Evolutionary conservation across 1,140 invertebrate genomes (phyloP), one percentile per base, ranked within the genome.

Genomic region (Sminthurinus signatus): DNA sequence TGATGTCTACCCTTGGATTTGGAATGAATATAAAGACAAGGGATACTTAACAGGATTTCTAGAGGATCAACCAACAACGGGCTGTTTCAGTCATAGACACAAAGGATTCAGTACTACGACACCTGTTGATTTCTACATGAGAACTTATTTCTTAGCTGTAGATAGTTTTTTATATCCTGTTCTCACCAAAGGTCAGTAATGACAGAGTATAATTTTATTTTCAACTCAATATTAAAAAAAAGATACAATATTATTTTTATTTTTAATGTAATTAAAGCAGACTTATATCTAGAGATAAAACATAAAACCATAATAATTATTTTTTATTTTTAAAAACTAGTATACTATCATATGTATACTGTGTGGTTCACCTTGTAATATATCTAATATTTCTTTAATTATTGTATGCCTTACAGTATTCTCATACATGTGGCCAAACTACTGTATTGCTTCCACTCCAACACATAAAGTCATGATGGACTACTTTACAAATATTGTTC

Each of bases 61-160:
- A 70, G 93, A 98, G 77, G 93, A 98, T 75, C 82, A 86, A 66
- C 85, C 89, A 0, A 78, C 82, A 72, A 83, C 89, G 12, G 92
- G 93, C 0, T 85, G 90, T 76, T 97, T 96, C 73, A 92, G 89
- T 28, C 93, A 93, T 76, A 82, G 93, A 12, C 82, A 96, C 74
- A 88, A 89, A 64, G 93, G 93, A 0, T 98, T 97, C 76, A 79
- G 84, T 62, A n/a, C n/a, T n/a, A 62, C 80, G 0, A 84, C 87
- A 68, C 93, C 93, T 0, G 91, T 91, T 0, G 87, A 96, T 78
- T 93, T 96, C 77, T 96, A 93, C 73, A 85, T 94, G 80, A 78
- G 91, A 29, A 84, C 88, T 0, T 96, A 85, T 75, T 91, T 89
- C 72, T 64, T 87, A 42, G 80, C 80, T 3, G 77, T 81, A 19